phyloP scores from a whole-genome alignment of 2,113 vertebrate genomes.

The Grallaria varia region DNA sequence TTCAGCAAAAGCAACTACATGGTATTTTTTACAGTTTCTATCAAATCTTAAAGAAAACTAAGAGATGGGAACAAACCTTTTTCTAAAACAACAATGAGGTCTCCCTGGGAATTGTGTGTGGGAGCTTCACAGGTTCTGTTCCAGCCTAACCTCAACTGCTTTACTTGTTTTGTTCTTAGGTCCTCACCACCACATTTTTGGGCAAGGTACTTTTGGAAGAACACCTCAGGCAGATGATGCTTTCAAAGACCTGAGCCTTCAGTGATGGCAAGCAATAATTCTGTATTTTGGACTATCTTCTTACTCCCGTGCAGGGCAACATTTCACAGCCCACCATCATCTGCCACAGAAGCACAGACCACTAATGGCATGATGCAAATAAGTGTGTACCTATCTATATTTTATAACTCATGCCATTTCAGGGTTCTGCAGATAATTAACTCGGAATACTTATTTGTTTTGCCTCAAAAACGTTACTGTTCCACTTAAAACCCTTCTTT shows the following conservation, averaged over 20 bases:
- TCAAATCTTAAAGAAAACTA: neutral
- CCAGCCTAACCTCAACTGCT: neutral
- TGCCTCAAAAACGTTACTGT: neutral
- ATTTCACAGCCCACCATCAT: neutral
- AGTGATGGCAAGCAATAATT: neutral
- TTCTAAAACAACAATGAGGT: neutral
- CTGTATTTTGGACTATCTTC: neutral
- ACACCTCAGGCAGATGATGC: neutral
- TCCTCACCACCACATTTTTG: neutral
- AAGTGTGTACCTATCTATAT: neutral
- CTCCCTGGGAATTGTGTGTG: neutral
- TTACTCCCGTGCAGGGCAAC: neutral
- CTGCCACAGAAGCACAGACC: neutral
- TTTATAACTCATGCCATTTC: constrained; percentile 12
- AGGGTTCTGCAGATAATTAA: constrained; percentile 8
- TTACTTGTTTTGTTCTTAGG: neutral
- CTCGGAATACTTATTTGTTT: neutral
- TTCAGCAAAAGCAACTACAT: neutral
- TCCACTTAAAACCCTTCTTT: neutral
- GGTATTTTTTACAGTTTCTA: neutral
- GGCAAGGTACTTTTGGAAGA: neutral
- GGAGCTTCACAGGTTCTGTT: neutral
- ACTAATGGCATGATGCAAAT: neutral
- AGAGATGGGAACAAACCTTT: neutral
- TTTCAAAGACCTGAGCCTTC: neutral